Evolutionary conservation across 2,113 vertebrate species (phyloP), one percentile per base, ranked within the genome.

Genomic region (Kobus ellipsiprymnus): DNA sequence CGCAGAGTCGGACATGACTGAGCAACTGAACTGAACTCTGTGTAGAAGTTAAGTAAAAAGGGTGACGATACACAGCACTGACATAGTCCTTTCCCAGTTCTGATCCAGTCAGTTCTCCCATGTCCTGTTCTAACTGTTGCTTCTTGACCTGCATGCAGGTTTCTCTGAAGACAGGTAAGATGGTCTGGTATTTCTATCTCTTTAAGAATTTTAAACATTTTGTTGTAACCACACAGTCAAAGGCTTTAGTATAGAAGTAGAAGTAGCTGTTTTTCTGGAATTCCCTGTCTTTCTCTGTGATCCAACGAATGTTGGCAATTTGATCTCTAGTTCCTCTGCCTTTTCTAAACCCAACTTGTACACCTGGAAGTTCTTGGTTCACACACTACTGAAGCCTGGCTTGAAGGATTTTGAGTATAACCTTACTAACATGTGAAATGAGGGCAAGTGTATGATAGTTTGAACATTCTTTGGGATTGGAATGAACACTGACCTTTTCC

Each of bases 1-100:
- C 0, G 5, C n/a, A 71, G 67, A 74, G 19, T 71, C 67, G 12
- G 12, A 21, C n/a, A 74, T 0, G n/a, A 74, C 19, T 74, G n/a
- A 74, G 19, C n/a, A 13, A 23, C 67, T 74, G 67, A 74, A 40
- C 67, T 77, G 71, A 44, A 77, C 40, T 77, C 40, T 13, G 23
- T 13, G n/a, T 77, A 77, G 14, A 77, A 77, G 40, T 77, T 44
- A 44, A 77, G 11, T 74, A 74, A 44, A 27, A 1, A 77, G 40
- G 12, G 23, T 77, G 40, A 44, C 21, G 44, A 4, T 77, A 7
- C 40, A 6, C 23, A 74, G n/a, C 67, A 40, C 10, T 40, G 67
- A 74, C 19, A 23, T 36, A 25, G n/a, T 74, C 67, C 67, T 74
- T 40, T 74, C n/a, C 67, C 67, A 74, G 2, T 74, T 74, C 10